phyloP scores from a whole-genome alignment of 2,888 invertebrate species.

The Trilocha varians region DNA sequence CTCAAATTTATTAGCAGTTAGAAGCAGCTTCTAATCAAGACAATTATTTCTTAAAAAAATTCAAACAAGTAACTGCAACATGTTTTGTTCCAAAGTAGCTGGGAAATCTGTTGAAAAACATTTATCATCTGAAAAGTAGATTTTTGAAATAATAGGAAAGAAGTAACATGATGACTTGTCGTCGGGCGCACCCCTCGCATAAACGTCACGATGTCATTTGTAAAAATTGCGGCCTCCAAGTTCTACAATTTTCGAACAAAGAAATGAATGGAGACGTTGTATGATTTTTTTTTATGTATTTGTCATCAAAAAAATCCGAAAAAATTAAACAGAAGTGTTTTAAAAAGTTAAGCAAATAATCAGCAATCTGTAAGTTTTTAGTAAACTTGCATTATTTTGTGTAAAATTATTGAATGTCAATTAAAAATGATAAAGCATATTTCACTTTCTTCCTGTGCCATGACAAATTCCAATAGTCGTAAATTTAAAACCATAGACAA shows the following conservation, averaged over 20 bases:
- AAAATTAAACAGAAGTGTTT: no score
- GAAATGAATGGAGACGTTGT: conserved; percentile 6
- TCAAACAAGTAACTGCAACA: no score
- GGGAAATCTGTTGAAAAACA: neutral
- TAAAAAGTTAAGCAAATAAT: no score
- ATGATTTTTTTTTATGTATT: neutral
- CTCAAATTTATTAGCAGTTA: no score
- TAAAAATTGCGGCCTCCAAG: conserved; percentile 71
- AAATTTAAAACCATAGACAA: no score
- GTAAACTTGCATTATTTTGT: neutral
- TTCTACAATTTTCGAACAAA: conserved; percentile 59
- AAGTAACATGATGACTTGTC: conserved; percentile 72
- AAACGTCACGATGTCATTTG: conserved; percentile 73
- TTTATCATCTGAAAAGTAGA: conserved; percentile 20
- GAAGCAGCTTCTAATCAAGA: no score
- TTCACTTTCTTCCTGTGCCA: no score
- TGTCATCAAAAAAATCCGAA: neutral
- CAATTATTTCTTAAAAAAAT: no score
- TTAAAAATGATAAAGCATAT: neutral
- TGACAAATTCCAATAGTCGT: no score
- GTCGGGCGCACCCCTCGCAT: conserved; percentile 63
- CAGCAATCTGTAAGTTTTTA: no score
- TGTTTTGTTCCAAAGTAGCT: no score
- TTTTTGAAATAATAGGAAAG: conserved; percentile 64
- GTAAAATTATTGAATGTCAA: neutral